Evolutionary conservation across 1,140 invertebrate genomes (phyloP).

Genomic region (Hyphantria cunea): DNA sequence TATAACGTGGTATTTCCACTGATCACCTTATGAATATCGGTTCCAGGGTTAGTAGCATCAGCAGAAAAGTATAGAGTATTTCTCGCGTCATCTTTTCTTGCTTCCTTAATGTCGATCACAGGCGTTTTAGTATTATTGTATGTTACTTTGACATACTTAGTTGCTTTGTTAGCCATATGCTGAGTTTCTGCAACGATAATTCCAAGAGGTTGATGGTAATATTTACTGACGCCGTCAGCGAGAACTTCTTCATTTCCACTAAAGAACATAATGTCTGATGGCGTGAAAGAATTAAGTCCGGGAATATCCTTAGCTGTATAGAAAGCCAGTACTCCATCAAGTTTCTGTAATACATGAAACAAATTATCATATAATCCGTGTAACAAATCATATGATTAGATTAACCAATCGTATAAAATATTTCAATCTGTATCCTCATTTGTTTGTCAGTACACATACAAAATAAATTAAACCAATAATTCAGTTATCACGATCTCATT

Average conservation of each 20-base stretch:
- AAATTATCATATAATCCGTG: no score
- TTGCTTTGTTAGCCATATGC: slow-evolving; percentile 82
- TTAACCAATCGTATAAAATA: no score
- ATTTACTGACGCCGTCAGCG: slow-evolving; percentile 73
- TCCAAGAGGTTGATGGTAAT: slow-evolving; percentile 87
- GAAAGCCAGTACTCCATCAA: slow-evolving; percentile 86
- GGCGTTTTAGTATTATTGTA: slow-evolving; percentile 26
- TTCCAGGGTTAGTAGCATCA: slow-evolving; percentile 17
- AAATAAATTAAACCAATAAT: no score
- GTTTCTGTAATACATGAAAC: background rate
- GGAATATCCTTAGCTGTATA: slow-evolving; percentile 88
- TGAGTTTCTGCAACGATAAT: slow-evolving; percentile 85
- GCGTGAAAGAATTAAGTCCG: slow-evolving; percentile 84
- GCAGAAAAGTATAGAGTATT: slow-evolving; percentile 1
- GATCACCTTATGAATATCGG: slow-evolving; percentile 13
- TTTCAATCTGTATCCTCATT: no score
- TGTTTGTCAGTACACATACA: no score
- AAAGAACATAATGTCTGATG: slow-evolving; percentile 33
- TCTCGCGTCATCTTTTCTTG: slow-evolving; percentile 14
- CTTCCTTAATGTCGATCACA: slow-evolving; percentile 15
- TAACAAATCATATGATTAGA: no score
- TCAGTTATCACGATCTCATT: no score
- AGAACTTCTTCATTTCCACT: slow-evolving; percentile 75
- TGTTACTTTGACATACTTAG: slow-evolving; percentile 79
- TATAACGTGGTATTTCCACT: slow-evolving; percentile 1